Evolutionary conservation across 2,797 vertebrate genomes (phyloP).

Genomic region (Scomberomorus guttatus): DNA sequence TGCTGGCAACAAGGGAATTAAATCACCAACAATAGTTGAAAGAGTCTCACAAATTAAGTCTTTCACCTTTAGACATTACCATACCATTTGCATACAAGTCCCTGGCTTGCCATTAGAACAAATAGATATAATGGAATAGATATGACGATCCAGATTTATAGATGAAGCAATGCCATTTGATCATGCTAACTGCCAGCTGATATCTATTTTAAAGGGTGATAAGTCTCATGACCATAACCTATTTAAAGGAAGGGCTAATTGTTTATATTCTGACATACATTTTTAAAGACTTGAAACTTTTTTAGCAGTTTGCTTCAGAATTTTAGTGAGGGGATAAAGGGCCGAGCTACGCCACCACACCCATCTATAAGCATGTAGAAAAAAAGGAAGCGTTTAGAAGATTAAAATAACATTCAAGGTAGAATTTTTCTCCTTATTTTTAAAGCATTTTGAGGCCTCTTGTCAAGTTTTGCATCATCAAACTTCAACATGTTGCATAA

Average conservation of each 20-base stretch:
- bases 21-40: neutral
- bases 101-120: neutral
- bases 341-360: neutral
- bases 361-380: neutral
- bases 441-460: neutral
- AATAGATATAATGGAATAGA: neutral
- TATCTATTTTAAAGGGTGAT: neutral
- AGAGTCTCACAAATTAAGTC: neutral
- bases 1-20: too few relatives aligned
- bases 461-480: neutral
- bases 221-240: neutral
- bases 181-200: neutral
- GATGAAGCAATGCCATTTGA: neutral
- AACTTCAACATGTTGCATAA: slow-evolving; percentile 33
- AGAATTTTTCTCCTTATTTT: neutral
- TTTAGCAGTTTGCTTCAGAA: neutral
- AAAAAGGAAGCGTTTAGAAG: neutral
- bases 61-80: neutral
- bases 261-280: neutral
- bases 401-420: neutral
- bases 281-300: neutral
- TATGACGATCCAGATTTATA: neutral
- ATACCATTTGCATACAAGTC: neutral
- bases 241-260: neutral
- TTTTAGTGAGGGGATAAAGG: neutral